Evolutionary conservation across 2,797 vertebrate genomes (phyloP), one percentile per base, ranked within the genome.

Genomic region (Bradypodion pumilum): DNA sequence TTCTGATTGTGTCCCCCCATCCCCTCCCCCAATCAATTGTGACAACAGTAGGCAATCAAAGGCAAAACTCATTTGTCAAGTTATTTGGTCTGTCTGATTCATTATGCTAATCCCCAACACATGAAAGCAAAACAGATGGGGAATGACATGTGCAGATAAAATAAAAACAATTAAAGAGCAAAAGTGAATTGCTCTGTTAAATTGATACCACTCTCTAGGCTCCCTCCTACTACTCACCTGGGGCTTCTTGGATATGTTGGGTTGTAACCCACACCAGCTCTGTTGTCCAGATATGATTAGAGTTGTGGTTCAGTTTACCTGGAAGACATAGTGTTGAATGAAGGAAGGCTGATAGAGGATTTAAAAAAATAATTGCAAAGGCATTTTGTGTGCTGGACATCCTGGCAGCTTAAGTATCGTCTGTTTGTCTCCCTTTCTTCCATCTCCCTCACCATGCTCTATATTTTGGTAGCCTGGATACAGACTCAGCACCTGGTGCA

Each of bases 81-180:
- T 96, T 96, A 25, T 94, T 88, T 90, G 88, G 88, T 91, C 86
- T 91, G 90, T 89, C 92, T 94, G 88, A 88, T 94, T 94, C 89
- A 93, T 96, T 95, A 95, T 95, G 95, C 94, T 96, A 96, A 95
- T 95, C 90, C 87, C 87, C 91, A 83, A 89, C 93, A 89, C 86
- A 77, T 91, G 94, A 94, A 92, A 95, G 89, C 89, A 91, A 93
- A 95, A 92, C 95, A 95, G 95, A 96, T 95, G 95, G 94, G 27
- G 82, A 89, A 90, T 92, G 85, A 89, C 91, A 94, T 94, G 91
- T 91, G 91, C 85, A 90, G 85, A 92, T 93, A 84, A 89, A 85
- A 73, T 65, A 62, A 78, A 87, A 91, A 92, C 90, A 93, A 80
- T 84, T 72, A 81, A 87, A 78, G 40, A 66, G 15, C 19, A 86